Percentiles rank a stretch among this genome's conserved stretches.
These are phyloP conservation scores for Tokudaia tokunoshimensis DNA, from an alignment of 2,797 vertebrate species.

Conservation along the genomic window DNA sequence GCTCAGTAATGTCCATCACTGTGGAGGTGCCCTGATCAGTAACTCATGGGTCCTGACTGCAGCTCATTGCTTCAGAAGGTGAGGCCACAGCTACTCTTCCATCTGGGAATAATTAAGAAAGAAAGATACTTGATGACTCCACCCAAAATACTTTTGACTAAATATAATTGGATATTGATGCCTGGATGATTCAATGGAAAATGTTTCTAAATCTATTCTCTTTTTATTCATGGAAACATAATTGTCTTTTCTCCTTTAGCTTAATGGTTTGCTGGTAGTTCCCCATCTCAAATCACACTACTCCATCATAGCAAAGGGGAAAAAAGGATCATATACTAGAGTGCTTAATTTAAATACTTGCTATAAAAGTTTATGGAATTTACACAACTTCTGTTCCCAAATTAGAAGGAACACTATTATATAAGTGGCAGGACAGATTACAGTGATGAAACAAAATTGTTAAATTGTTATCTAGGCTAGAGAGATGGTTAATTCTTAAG, in stretches of 20 bases:
- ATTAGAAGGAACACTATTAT: not conserved
- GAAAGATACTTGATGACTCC: not conserved
- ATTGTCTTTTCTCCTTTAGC: not conserved
- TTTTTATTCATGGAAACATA: not conserved
- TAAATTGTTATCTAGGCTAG: not conserved
- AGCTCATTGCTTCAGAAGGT: constrained; percentile 97
- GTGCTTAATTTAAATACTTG: constrained; percentile 25
- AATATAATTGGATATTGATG: not conserved
- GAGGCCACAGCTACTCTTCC: constrained; percentile 59
- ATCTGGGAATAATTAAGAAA: not conserved
- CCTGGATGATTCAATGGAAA: constrained; percentile 12
- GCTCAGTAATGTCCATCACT: constrained; percentile 90
- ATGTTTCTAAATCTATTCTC: not conserved
- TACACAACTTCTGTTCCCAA: not conserved
- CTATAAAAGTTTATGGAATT: constrained; percentile 9
- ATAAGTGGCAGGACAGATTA: not conserved
- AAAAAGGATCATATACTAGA: not conserved
- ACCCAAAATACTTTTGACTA: not conserved
- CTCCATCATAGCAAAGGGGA: not conserved
- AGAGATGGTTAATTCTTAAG: not conserved
- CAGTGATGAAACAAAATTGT: not conserved
- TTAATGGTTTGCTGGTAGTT: not conserved
- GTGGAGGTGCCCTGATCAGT: constrained; percentile 94
- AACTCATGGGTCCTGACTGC: constrained; percentile 94
- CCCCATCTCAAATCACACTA: not conserved